Evolutionary conservation across 2,113 vertebrate genomes (phyloP).

Genomic region (Colossoma macropomum): DNA sequence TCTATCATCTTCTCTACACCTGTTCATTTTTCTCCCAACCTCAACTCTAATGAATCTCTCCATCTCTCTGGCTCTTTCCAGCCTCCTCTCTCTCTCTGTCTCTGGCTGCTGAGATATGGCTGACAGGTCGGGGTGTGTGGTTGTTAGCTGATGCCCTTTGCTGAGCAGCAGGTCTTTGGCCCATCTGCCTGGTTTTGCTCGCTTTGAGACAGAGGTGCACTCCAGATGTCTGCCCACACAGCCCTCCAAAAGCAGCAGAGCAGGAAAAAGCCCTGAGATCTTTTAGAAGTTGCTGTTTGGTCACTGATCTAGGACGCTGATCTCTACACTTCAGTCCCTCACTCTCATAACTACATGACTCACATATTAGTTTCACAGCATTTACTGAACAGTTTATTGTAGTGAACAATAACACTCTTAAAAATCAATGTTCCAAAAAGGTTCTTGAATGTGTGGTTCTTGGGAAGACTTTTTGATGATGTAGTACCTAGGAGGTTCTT

Average conservation of each 20-base stretch:
- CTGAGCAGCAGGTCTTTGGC: slow-evolving; percentile 55
- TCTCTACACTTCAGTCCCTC: background rate
- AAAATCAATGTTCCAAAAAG: too few relatives aligned
- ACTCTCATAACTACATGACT: background rate
- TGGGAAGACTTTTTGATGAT: too few relatives aligned
- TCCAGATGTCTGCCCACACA: slow-evolving; percentile 46
- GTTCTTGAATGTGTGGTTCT: too few relatives aligned
- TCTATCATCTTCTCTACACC: slow-evolving; percentile 46
- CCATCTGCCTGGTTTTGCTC: slow-evolving; percentile 50
- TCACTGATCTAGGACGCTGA: slow-evolving; percentile 4
- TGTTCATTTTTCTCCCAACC: slow-evolving; percentile 44
- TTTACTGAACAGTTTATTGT: too few relatives aligned
- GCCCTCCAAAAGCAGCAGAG: slow-evolving; percentile 35
- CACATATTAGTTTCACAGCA: background rate
- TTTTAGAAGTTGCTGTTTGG: slow-evolving; percentile 23
- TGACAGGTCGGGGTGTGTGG: slow-evolving; percentile 47
- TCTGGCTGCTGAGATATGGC: slow-evolving; percentile 28
- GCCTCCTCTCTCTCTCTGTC: slow-evolving; percentile 37
- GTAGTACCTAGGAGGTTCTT: too few relatives aligned
- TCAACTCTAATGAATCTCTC: slow-evolving; percentile 54
- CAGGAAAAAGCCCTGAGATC: slow-evolving; percentile 33
- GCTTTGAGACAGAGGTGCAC: slow-evolving; percentile 49
- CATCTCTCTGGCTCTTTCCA: slow-evolving; percentile 34
- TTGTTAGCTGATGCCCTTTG: slow-evolving; percentile 59
- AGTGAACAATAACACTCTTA: too few relatives aligned